phyloP scores from a whole-genome alignment of 2,888 invertebrate species.

The Ashinkailepas kermadecensis region DNA sequence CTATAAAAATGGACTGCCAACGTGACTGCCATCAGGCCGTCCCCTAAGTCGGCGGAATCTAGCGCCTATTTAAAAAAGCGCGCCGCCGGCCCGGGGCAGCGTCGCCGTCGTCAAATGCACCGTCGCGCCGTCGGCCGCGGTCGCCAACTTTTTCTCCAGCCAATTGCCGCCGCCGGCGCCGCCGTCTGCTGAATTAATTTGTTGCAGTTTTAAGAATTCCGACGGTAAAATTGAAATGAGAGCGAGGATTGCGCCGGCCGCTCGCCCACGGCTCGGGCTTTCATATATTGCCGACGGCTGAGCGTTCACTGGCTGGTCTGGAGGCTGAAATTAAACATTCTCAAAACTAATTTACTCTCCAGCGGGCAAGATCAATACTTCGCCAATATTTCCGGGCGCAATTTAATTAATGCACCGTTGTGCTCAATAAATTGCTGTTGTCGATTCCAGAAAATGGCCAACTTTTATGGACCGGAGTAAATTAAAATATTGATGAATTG shows the following conservation, averaged over 20 bases:
- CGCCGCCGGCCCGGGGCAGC: background rate
- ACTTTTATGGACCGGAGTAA: slow-evolving; percentile 17
- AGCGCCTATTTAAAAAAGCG: background rate
- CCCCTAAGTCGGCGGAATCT: background rate
- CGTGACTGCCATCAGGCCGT: background rate
- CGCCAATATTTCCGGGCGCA: background rate
- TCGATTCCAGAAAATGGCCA: slow-evolving; percentile 6
- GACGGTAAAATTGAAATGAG: slow-evolving; percentile 15
- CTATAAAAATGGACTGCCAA: background rate
- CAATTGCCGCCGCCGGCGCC: background rate
- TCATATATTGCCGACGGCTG: background rate
- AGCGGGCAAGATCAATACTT: slow-evolving; percentile 12
- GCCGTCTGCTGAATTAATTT: slow-evolving; percentile 5
- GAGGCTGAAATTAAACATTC: slow-evolving; percentile 14
- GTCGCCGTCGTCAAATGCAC: background rate
- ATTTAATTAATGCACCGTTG: slow-evolving; percentile 9
- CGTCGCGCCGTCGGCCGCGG: too few relatives aligned
- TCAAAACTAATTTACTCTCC: slow-evolving; percentile 21
- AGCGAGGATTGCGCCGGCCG: background rate
- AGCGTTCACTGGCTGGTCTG: background rate
- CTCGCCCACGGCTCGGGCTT: background rate
- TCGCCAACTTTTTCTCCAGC: background rate
- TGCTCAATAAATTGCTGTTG: slow-evolving; percentile 20
- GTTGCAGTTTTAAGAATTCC: slow-evolving; percentile 21
- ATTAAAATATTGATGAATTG: slow-evolving; percentile 20